These are phyloP conservation scores for Empidonax alnorum DNA, from an alignment of 2,113 vertebrate species.

Conservation along the genomic window DNA sequence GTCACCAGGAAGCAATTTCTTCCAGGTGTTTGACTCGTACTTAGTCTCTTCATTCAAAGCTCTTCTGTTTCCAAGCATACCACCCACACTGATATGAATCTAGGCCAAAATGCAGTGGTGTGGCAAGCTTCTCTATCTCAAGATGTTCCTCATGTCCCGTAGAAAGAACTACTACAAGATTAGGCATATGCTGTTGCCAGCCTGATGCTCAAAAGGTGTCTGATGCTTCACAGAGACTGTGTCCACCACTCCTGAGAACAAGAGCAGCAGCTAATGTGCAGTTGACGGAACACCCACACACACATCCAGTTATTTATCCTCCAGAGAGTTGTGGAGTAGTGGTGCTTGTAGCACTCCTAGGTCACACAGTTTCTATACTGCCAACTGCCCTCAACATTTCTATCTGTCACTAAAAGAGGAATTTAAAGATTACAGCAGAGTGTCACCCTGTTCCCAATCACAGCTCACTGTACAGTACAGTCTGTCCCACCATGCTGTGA, in stretches of 20 bases:
- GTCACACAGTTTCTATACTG: background rate
- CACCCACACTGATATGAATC: background rate
- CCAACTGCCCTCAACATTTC: background rate
- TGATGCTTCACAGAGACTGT: background rate
- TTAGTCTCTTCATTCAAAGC: conserved; percentile 17
- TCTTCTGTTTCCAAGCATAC: background rate
- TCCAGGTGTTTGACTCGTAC: conserved; percentile 20
- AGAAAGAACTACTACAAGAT: background rate
- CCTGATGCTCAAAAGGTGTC: background rate
- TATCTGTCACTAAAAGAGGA: background rate
- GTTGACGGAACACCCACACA: background rate
- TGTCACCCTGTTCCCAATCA: background rate
- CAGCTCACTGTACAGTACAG: background rate
- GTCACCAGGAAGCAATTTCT: conserved; percentile 29
- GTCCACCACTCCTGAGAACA: background rate
- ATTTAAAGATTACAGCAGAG: background rate
- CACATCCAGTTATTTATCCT: fast-evolving
- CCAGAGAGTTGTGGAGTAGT: background rate
- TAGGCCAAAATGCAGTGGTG: background rate
- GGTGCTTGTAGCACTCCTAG: background rate
- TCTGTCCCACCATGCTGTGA: background rate
- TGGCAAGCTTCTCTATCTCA: background rate
- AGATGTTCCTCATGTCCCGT: background rate
- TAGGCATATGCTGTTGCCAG: background rate
- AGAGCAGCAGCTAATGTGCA: background rate